These are phyloP conservation scores for Spea multiplicata DNA, from an alignment of 2,113 vertebrate species.

Conservation along the genomic window DNA sequence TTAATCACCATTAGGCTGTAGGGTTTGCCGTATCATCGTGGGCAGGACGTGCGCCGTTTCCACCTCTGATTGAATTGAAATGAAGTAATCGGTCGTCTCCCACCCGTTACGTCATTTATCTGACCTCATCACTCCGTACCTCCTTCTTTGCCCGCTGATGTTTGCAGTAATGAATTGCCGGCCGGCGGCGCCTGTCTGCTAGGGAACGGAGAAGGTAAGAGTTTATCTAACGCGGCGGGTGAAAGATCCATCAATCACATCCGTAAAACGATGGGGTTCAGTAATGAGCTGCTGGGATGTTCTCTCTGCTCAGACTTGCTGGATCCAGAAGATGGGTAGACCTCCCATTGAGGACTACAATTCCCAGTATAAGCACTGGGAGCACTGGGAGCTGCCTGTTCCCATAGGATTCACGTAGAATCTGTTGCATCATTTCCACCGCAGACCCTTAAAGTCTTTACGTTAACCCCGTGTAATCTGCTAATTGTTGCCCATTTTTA, in stretches of 20 bases:
- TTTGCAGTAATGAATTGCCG: slow-evolving; percentile 16
- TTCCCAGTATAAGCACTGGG: too few species aligned
- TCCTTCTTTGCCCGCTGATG: neutral
- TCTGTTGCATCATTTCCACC: too few species aligned
- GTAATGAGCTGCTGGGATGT: slow-evolving; percentile 14
- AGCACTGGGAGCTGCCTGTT: too few species aligned
- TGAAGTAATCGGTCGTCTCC: slow-evolving; percentile 28
- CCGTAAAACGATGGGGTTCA: neutral
- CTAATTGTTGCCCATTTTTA: too few species aligned
- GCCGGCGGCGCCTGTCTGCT: neutral
- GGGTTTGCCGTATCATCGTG: neutral
- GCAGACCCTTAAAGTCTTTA: too few species aligned
- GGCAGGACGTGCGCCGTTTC: neutral
- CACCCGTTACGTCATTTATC: slow-evolving; percentile 10
- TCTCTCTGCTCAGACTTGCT: neutral
- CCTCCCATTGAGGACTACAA: too few species aligned
- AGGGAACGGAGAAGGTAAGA: neutral
- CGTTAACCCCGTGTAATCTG: too few species aligned
- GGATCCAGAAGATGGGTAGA: too few species aligned
- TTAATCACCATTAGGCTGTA: slow-evolving; percentile 2
- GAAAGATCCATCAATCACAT: slow-evolving; percentile 11
- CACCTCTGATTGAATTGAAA: slow-evolving; percentile 22
- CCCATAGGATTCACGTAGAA: too few species aligned
- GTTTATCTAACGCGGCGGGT: slow-evolving; percentile 8
- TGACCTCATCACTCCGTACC: neutral